Percentiles rank a stretch among this genome's conserved stretches.
Evolutionary conservation across 2,113 vertebrate genomes (phyloP).

Genomic region (Chionodraco myersi): DNA sequence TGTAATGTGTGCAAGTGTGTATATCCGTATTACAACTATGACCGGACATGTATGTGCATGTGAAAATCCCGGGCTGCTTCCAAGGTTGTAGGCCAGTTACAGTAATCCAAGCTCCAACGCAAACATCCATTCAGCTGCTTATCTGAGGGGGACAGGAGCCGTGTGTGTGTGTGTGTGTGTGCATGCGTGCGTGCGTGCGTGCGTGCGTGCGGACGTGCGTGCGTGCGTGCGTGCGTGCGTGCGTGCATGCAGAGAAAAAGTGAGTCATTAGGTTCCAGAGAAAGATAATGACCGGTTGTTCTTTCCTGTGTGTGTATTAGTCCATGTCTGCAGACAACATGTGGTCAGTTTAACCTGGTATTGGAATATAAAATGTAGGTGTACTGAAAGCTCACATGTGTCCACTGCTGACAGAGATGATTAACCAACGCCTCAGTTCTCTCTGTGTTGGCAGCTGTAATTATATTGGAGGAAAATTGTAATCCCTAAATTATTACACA

Average conservation of each 20-base stretch:
- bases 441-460: slow-evolving; percentile 2
- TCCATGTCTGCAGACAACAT: neutral
- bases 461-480: neutral
- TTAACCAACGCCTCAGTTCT: slow-evolving; percentile 11
- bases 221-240: slow-evolving; percentile 6
- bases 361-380: too few relatives aligned
- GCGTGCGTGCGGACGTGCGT: neutral
- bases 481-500: slow-evolving; percentile 3
- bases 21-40: neutral
- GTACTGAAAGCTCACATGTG: neutral
- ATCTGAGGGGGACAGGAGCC: slow-evolving; percentile 17
- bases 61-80: slow-evolving; percentile 15
- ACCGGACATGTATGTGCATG: slow-evolving; percentile 4
- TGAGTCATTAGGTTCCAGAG: slow-evolving; percentile 28
- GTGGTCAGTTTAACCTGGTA: neutral
- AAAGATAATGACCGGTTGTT: neutral
- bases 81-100: slow-evolving; percentile 8
- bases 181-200: slow-evolving; percentile 13
- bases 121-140: slow-evolving; percentile 43
- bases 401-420: neutral
- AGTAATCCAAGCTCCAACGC: slow-evolving; percentile 12
- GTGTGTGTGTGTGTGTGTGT: neutral
- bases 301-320: neutral
- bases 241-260: neutral
- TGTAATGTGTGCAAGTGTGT: neutral